phyloP scores from a whole-genome alignment of 1,140 invertebrate species.

The Drosophila erecta region DNA sequence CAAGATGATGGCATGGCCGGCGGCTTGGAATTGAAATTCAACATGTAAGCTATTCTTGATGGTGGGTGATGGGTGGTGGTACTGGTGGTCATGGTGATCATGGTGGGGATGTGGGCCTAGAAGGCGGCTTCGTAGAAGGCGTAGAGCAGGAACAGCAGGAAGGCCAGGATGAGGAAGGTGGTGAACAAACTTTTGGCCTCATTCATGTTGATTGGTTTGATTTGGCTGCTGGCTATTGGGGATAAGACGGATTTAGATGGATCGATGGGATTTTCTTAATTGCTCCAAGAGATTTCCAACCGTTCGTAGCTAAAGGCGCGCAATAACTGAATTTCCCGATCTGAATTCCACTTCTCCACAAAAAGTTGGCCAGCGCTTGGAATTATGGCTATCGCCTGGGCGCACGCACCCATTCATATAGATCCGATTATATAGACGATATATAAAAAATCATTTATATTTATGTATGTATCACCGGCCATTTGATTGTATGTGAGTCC shows the following conservation, averaged over 20 bases:
- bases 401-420: constrained; percentile 40
- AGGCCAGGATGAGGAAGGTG: constrained; percentile 80
- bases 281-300: constrained; percentile 42
- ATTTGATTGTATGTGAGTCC: constrained; percentile 56
- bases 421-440: constrained; percentile 25
- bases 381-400: constrained; percentile 59
- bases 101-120: constrained; percentile 49
- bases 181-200: constrained; percentile 82
- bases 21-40: constrained; percentile 76
- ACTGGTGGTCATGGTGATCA: not conserved
- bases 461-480: constrained; percentile 10
- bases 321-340: constrained; percentile 70
- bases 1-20: constrained; percentile 46
- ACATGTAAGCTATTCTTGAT: constrained; percentile 77
- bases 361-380: constrained; percentile 66
- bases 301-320: constrained; percentile 79
- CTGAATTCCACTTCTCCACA: constrained; percentile 72
- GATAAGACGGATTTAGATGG: constrained; percentile 23
- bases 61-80: constrained; percentile 10
- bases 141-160: constrained; percentile 75
- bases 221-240: constrained; percentile 48
- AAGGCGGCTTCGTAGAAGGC: constrained; percentile 83
- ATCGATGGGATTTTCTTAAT: not conserved
- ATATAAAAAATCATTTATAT: constrained; percentile 39
- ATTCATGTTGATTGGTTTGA: constrained; percentile 74